These are phyloP conservation scores for Andrena flavipes DNA, from an alignment of 2,888 invertebrate species.

Conservation along the genomic window DNA sequence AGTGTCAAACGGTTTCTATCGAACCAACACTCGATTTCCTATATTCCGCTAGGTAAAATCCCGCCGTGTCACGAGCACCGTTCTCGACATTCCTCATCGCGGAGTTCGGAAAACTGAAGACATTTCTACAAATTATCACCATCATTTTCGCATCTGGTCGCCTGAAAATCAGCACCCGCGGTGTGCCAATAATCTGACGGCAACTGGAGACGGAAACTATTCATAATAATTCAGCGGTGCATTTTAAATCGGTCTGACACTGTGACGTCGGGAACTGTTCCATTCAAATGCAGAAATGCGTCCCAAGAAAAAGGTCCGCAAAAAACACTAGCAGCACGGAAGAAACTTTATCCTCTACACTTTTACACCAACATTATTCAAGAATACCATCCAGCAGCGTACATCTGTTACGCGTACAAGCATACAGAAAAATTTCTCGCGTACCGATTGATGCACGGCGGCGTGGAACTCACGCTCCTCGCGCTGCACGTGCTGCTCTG, in stretches of 20 bases:
- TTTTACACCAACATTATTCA: no score
- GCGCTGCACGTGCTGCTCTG: constrained; percentile 81
- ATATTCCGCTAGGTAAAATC: constrained; percentile 63
- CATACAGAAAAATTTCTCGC: constrained; percentile 44
- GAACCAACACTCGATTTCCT: constrained; percentile 22
- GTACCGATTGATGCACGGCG: constrained; percentile 82
- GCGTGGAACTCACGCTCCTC: constrained; percentile 76
- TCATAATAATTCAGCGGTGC: constrained; percentile 42
- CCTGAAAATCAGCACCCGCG: constrained; percentile 17
- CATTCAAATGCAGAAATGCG: no score
- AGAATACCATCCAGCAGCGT: not conserved
- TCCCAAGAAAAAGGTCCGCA: no score
- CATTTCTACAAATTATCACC: not conserved
- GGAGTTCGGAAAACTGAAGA: constrained; percentile 52
- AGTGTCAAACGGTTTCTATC: constrained; percentile 39
- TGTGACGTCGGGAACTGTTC: no score
- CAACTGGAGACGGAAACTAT: constrained; percentile 41
- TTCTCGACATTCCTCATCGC: constrained; percentile 55
- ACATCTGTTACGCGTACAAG: not conserved
- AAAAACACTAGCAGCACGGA: no score
- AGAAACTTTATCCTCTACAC: no score
- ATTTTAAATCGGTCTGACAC: constrained; percentile 19
- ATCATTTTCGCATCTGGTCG: not conserved
- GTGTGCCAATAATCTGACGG: constrained; percentile 24
- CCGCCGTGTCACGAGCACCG: constrained; percentile 52